Base-by-base conservation (phyloP, 1,140 invertebrate species). In the Dufourea novaeangliae region DNA sequence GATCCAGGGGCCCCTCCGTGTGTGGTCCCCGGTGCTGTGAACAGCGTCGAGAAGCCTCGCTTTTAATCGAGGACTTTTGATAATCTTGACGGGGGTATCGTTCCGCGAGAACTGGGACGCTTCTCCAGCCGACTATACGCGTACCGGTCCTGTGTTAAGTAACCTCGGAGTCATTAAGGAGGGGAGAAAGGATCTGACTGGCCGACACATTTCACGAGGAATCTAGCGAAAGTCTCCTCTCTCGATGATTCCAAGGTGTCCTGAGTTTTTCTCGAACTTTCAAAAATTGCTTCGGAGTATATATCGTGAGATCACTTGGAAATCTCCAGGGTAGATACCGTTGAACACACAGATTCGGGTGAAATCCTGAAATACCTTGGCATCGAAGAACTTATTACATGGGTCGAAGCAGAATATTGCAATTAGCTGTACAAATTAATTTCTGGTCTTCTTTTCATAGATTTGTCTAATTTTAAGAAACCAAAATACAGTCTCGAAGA, bases 1-100 rank as follows among this genome's bases (percentile, higher is more conserved):
- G 78, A 83, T 80, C 79, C 52, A 61, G 37, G n/a, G n/a, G n/a
- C n/a, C n/a, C 63, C 27, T 52, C 22, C 82, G 82, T 90, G 89
- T 87, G 89, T 89, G 89, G 85, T 74, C 76, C 74, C 5, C 25
- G n/a, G 14, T 2, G 34, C 11, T 27, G 20, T 5, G 7, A 14
- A n/a, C n/a, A n/a, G 20, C 20, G 29, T 20, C 34, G 44, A 14
- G 46, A n/a, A n/a, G n/a, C n/a, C 34, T 37, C 22, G 54, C 59
- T 37, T 59, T 64, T 64, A 52, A 73, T 52, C 59, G 41, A 14
- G n/a, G 17, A 25, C 67, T n/a, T n/a, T 32, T 20, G 54, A 70
- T 32, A 50, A 27, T 52, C n/a, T n/a, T n/a, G 27, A 56, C 14
- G 1, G 50, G 12, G 34, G 14, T 46, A 10, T 6, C n/a, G n/a